These are phyloP conservation scores for Calvadosia cruxmelitensis DNA, from an alignment of 30 jellyfish, hydroid and myxozoan genomes.

Conservation along the genomic window DNA sequence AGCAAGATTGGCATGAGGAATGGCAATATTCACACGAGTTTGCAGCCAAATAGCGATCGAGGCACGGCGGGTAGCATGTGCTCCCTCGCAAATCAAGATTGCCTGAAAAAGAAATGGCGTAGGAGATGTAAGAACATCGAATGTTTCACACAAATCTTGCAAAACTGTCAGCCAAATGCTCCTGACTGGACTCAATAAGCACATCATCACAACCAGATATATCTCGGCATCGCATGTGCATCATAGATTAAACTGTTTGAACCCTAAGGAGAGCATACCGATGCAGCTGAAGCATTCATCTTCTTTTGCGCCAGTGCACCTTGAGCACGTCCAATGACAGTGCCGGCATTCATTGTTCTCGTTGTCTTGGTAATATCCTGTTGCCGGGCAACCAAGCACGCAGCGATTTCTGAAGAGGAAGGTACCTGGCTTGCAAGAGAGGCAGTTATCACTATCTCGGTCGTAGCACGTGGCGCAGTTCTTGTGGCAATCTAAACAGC, in stretches of 20 bases:
- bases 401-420: neutral
- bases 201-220: no score
- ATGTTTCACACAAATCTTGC: no score
- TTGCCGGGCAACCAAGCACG: neutral
- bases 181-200: no score
- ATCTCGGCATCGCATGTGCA: no score
- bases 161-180: no score
- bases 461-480: neutral
- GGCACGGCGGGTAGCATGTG: slow-evolving; percentile 80
- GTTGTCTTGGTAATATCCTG: neutral
- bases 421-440: neutral
- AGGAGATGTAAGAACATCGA: no score
- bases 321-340: neutral
- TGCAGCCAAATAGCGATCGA: slow-evolving; percentile 66
- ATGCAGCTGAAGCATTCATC: neutral
- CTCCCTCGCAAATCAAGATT: slow-evolving; percentile 60
- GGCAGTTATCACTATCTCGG: neutral
- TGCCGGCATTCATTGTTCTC: neutral
- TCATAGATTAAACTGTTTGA: no score
- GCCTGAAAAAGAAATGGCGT: slow-evolving; percentile 46
- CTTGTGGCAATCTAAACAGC: neutral
- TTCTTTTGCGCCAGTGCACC: neutral
- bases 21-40: slow-evolving; percentile 63
- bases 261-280: neutral
- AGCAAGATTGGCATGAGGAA: slow-evolving; percentile 64